Evolutionary conservation across 2,888 invertebrate species (phyloP), one percentile per base, ranked within the genome.

Genomic region (Xestoiulus laeticollis): DNA sequence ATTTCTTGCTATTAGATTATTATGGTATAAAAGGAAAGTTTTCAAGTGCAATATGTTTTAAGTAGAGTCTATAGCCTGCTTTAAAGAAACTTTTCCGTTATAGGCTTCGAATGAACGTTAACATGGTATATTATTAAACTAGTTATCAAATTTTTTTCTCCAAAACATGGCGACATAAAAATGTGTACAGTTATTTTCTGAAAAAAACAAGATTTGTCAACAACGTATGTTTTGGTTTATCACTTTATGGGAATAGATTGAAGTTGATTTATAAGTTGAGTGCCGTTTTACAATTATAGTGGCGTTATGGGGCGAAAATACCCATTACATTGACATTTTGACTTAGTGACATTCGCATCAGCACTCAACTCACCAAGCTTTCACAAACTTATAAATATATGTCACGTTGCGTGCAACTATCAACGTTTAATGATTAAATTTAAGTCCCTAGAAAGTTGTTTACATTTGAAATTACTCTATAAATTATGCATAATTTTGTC

Each of bases 301-400:
- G 48, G 48, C 48, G 48, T 48, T 48, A 48, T 48, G 48, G 48
- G 48, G 48, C 48, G 33, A 48, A 48, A 8, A 48, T 48, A 4
- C 48, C 48, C 48, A 48, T 48, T 48, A 48, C 12, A 48, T 48
- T 48, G 48, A 16, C 48, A 48, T 48, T 48, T 48, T 48, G 48
- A 48, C 48, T 48, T 48, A 48, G 48, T 16, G 48, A 10, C 48
- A 48, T 48, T 16, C 48, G 16, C 48, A 48, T 48, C 16, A 48
- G 48, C 48, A 48, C 48, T 59, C n/a, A 59, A 59, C 53, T 59
- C 53, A 19, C 53, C 59, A 68, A n/a, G 59, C 22, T 68, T 68
- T 22, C n/a, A 68, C 59, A 68, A 68, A 22, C 22, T 68, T 59
- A n/a, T n/a, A 59, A 59, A 59, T 59, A 59, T 59, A n/a, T n/a